These are phyloP conservation scores for Iphiclides podalirius DNA, from an alignment of 2,888 invertebrate species.

Conservation along the genomic window DNA sequence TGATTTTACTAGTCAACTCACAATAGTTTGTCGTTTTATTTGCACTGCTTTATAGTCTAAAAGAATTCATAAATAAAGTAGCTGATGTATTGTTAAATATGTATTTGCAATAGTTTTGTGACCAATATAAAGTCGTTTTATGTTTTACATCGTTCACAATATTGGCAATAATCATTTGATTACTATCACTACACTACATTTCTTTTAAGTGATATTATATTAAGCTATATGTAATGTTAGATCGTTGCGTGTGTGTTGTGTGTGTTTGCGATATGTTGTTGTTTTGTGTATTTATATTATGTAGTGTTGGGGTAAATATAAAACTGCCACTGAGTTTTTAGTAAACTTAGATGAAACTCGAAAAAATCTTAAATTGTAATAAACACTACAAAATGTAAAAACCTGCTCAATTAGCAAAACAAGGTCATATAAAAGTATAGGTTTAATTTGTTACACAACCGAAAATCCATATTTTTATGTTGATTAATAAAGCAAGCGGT, in stretches of 20 bases:
- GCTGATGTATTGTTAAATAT: not conserved
- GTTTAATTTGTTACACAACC: not conserved
- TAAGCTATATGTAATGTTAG: conserved; percentile 63
- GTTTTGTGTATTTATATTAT: conserved; percentile 23
- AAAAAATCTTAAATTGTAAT: not conserved
- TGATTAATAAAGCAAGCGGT: not conserved
- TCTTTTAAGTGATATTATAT: conserved; percentile 77
- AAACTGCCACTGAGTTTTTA: not conserved
- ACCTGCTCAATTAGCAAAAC: conserved; percentile 17
- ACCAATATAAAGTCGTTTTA: not conserved
- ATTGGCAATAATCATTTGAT: conserved; percentile 25
- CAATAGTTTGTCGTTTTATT: conserved; percentile 25
- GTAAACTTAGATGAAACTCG: not conserved
- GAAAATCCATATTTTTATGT: not conserved
- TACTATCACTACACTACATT: conserved; percentile 42
- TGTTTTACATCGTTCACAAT: conserved; percentile 29
- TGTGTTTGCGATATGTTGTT: conserved; percentile 6
- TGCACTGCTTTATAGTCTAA: conserved; percentile 19
- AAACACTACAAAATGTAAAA: not conserved
- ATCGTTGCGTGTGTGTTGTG: conserved; percentile 30
- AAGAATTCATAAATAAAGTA: not conserved
- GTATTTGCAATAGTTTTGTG: not conserved
- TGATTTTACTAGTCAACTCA: conserved; percentile 54
- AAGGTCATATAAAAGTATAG: not conserved
- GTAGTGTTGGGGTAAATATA: not conserved